Base-by-base conservation (phyloP, 2,888 invertebrate species). In the Zaprionus obscuricornis region DNA sequence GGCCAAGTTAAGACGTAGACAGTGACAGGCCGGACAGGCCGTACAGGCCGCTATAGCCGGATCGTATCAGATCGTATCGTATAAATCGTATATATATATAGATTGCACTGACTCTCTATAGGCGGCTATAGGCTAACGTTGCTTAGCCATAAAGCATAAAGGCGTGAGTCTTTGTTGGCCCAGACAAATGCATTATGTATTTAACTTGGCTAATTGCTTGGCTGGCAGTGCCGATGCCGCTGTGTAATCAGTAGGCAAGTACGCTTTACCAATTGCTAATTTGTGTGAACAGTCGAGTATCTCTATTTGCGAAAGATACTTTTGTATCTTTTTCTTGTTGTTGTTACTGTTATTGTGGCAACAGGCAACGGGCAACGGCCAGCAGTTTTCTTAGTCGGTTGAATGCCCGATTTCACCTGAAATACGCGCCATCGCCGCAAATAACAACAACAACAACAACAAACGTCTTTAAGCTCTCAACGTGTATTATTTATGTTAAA, bases 161-260 rank as follows among this genome's bases (percentile, higher is more conserved):
- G 50, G 50, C 55, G 43, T 62, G 45, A 60, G 62, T 6, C 16
- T 13, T 34, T 54, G n/a, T n/a, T 46, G 37, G 52, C 39, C 57
- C 68, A 75, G 62, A 54, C 65, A 65, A 67, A 75, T 75, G 71
- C 67, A 74, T 77, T 71, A 75, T 74, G 72, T 72, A 74, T 75
- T 77, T 70, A 77, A 67, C 65, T 72, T 74, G 68, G 74, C 75
- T 75, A 77, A 77, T 75, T 76, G 78, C 74, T 65, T 72, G 68
- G 54, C 47, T 45, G 18, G 45, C 47, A 66, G 42, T 49, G 56
- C 55, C 42, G 34, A 34, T 46, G 5, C 24, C 22, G 42, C 56
- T 68, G 51, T 71, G 51, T 69, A 69, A 70, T 67, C 73, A 70
- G 68, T 72, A 63, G 36, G 63, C 67, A 62, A 50, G 62, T 64